Percentiles rank a stretch among this genome's conserved stretches.
Conservation (phyloP, 2,888 invertebrate genomes). For the Athalia cordata region DNA sequence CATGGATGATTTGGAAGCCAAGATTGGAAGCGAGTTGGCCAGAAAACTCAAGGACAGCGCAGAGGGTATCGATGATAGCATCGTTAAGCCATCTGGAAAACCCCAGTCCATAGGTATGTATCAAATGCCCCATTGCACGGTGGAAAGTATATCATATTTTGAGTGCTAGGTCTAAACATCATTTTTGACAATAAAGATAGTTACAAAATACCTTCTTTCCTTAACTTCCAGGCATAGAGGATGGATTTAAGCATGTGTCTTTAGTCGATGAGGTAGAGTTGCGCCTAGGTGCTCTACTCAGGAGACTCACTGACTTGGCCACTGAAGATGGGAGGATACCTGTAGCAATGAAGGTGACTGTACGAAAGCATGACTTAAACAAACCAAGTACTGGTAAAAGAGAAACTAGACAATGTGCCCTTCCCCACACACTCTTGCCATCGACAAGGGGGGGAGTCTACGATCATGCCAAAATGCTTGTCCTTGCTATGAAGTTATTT, state of each 20-base stretch:
- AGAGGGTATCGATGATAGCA: constrained; percentile 83
- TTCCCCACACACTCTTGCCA: constrained; percentile 78
- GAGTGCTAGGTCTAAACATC: too few relatives aligned
- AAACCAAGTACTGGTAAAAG: constrained; percentile 81
- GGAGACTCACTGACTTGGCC: constrained; percentile 82
- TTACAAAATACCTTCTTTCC: too few relatives aligned
- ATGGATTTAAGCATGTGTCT: constrained; percentile 84
- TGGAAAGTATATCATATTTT: too few relatives aligned
- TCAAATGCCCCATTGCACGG: too few relatives aligned
- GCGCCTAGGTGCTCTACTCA: constrained; percentile 81
- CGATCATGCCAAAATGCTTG: constrained; percentile 80
- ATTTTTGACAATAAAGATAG: too few relatives aligned
- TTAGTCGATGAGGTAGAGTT: constrained; percentile 84
- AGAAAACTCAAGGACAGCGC: constrained; percentile 82
- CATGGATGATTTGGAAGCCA: constrained; percentile 75
- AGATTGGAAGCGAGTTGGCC: constrained; percentile 82
- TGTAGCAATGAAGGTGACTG: constrained; percentile 83
- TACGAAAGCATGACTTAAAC: constrained; percentile 82
- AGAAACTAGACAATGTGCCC: constrained; percentile 82
- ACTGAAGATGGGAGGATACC: constrained; percentile 88
- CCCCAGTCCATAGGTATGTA: constrained; percentile 83
- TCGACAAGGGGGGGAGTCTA: constrained; percentile 76
- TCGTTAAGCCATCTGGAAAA: constrained; percentile 84
- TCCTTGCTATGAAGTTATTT: constrained; percentile 84
- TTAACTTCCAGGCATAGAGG: constrained; percentile 76